Evolutionary conservation across 2,113 vertebrate genomes (phyloP).

Genomic region (Vanacampus margaritifer): DNA sequence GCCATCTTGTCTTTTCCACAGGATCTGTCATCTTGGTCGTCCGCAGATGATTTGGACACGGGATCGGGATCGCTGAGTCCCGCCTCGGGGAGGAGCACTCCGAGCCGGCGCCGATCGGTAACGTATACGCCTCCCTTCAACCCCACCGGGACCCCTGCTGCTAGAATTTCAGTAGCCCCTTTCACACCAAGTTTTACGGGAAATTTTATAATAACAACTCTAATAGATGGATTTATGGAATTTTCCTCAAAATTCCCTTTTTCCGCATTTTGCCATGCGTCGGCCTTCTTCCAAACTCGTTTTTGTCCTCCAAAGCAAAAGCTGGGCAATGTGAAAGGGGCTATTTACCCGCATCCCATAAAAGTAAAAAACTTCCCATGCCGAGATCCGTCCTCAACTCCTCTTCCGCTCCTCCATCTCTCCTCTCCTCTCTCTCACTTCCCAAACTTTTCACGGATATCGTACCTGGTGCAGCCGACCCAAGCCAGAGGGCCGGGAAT

Average conservation of each 20-base stretch:
- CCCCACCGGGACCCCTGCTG: constrained; percentile 2
- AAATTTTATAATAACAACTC: not conserved
- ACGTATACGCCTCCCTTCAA: constrained; percentile 39
- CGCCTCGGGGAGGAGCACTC: constrained; percentile 87
- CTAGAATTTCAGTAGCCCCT: not conserved
- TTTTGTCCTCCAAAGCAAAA: not conserved
- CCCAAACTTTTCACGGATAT: not conserved
- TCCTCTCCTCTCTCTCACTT: not conserved
- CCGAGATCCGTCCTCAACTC: not conserved
- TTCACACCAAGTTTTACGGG: not conserved
- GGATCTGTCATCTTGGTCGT: constrained; percentile 96
- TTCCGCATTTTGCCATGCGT: no score
- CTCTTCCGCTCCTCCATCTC: not conserved
- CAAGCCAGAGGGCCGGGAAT: not conserved
- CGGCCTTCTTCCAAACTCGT: not conserved
- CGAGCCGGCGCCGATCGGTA: constrained; percentile 91
- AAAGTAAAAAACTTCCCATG: constrained; percentile 24
- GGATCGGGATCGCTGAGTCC: constrained; percentile 88
- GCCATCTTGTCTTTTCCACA: constrained; percentile 37
- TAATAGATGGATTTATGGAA: not conserved
- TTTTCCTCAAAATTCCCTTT: no score
- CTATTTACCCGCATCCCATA: not conserved
- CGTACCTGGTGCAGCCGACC: not conserved
- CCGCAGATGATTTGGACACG: constrained; percentile 91
- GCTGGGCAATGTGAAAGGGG: not conserved